Evolutionary conservation across 2,797 vertebrate genomes (phyloP), one percentile per base, ranked within the genome.

Genomic region (Sitta carolinensis): DNA sequence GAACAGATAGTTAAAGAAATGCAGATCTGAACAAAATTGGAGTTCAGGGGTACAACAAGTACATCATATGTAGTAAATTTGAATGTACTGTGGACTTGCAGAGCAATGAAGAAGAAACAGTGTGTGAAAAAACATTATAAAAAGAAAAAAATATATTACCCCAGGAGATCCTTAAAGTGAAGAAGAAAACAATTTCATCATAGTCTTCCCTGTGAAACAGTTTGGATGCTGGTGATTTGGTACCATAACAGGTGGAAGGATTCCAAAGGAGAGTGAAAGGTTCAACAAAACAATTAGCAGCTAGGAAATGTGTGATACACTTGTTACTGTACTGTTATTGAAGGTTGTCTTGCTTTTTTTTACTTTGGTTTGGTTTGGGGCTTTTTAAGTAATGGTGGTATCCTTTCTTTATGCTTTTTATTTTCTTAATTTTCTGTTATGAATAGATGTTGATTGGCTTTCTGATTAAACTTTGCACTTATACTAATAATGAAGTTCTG

Each of bases 301-400:
- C 2, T 58, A 48, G 25, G 12, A 91, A 82, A 62, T 13, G 3
- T 52, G 12, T 36, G 16, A 27, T 50, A 42, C 3, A 16, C 8
- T 47, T 58, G 21, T 47, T 50, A 38, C 4, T 34, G 13, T 32
- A 38, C 48, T 78, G 18, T 21, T 84, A 40, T 9, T 55, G 40
- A 78, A 15, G 5, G 5, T 22, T 13, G 6, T 11, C 76, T 59
- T 48, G 4, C 2, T 15, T 20, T 78, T 40, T 25, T 10, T 42
- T 1, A 2, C 5, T 40, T 55, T 57, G 4, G 0, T 40, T 55
- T 57, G 4, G 0, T 29, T 72, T 59, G 8, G 0, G 0, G 1
- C 6, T 58, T 55, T 73, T 34, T 17, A 6, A 32, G 10, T 55
- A 48, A 36, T 17, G 5, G 15, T 48, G 5, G 1, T 30, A 58